These are phyloP conservation scores for Lumbricus terrestris DNA, from an alignment of 2,888 invertebrate species.

Conservation along the genomic window DNA sequence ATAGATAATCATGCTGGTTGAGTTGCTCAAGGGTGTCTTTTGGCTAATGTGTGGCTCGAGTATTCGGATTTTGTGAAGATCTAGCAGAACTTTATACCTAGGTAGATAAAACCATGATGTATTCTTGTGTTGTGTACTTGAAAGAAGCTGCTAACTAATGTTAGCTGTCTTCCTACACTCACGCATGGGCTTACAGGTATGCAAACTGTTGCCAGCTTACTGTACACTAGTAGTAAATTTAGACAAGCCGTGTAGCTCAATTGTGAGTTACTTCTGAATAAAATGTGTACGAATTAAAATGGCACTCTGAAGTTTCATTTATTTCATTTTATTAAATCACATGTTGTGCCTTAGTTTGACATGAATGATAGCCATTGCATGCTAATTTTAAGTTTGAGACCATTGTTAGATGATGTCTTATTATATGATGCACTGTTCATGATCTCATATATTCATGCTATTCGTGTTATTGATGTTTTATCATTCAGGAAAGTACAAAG, in stretches of 20 bases:
- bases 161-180: too few species aligned
- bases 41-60: too few species aligned
- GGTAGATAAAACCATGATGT: too few species aligned
- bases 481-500: slow-evolving; percentile 41
- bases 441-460: neutral
- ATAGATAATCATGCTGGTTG: neutral
- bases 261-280: neutral
- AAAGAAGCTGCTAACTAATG: too few species aligned
- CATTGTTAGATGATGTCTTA: neutral
- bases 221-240: neutral
- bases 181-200: too few species aligned
- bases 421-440: neutral
- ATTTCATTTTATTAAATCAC: too few species aligned
- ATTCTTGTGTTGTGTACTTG: too few species aligned
- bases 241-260: neutral
- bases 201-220: neutral
- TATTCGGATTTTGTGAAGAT: too few species aligned
- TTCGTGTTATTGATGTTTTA: neutral
- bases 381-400: neutral
- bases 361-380: neutral
- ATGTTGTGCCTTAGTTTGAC: neutral
- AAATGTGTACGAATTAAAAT: neutral
- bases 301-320: neutral
- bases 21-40: neutral
- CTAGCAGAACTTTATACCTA: too few species aligned